Conservation (phyloP, 2,888 invertebrate genomes). For the Fissipunctia ypsillon region DNA sequence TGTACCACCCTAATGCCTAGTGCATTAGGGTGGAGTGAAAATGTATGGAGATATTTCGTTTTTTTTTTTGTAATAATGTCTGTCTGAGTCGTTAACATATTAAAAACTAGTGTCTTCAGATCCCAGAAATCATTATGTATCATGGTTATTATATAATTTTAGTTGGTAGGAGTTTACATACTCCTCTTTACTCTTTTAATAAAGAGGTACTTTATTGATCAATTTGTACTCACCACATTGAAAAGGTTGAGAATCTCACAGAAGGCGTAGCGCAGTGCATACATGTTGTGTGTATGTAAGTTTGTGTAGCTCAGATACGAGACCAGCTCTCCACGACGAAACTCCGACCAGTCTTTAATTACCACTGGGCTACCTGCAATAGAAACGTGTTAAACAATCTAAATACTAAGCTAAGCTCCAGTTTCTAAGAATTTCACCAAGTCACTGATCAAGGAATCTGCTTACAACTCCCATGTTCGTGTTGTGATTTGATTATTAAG, state of each 20-base stretch:
- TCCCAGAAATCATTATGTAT: background rate
- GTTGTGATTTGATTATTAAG: too few relatives aligned
- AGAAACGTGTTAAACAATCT: background rate
- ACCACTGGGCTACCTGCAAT: conserved; percentile 89
- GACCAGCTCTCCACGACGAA: conserved; percentile 89
- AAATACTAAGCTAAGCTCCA: background rate
- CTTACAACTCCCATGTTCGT: too few relatives aligned
- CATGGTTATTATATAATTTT: background rate
- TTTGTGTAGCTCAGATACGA: conserved; percentile 90
- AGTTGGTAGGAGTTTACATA: background rate
- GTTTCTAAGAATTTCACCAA: background rate
- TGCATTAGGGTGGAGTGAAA: too few relatives aligned
- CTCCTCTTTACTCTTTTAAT: too few relatives aligned
- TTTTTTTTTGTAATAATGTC: too few relatives aligned
- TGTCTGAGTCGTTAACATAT: too few relatives aligned
- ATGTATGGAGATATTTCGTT: too few relatives aligned
- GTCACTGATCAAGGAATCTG: background rate
- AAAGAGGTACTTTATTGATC: background rate
- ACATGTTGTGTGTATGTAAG: conserved; percentile 91
- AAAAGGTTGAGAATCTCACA: conserved; percentile 94
- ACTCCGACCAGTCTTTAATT: conserved; percentile 89
- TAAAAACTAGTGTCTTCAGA: too few relatives aligned
- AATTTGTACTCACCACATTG: conserved; percentile 91
- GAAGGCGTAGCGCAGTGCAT: conserved; percentile 92
- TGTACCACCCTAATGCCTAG: too few relatives aligned